Evolutionary conservation across 2,888 invertebrate genomes (phyloP).

Genomic region (Ormyrus rosae): DNA sequence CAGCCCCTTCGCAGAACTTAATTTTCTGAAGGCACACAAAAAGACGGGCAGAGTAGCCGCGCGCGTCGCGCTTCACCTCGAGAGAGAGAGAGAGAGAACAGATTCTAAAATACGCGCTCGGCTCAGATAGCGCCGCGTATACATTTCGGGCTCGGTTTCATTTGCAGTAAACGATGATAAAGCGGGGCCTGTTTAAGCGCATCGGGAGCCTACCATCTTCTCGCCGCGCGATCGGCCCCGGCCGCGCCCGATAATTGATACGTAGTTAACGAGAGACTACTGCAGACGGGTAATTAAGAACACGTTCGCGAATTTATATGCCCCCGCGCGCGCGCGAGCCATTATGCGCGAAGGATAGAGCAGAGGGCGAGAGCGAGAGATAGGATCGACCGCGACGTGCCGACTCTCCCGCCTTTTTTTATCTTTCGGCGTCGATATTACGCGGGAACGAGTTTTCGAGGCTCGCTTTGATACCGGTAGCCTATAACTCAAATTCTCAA

Average conservation of each 20-base stretch:
- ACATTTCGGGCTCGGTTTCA: conserved; percentile 54
- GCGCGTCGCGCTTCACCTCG: neutral
- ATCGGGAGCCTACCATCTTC: conserved; percentile 65
- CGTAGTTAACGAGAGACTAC: conserved; percentile 61
- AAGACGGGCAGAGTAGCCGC: conserved; percentile 15
- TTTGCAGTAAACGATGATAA: conserved; percentile 62
- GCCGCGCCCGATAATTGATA: conserved; percentile 66
- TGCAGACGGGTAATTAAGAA: conserved; percentile 42
- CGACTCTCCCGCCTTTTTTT: too few species aligned
- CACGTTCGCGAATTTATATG: conserved; percentile 38
- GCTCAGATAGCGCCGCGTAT: neutral
- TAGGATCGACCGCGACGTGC: too few species aligned
- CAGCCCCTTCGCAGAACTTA: conserved; percentile 9
- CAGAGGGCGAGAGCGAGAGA: too few species aligned
- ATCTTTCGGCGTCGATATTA: too few species aligned
- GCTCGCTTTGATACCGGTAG: too few species aligned
- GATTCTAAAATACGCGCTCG: conserved; percentile 23
- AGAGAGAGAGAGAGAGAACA: neutral
- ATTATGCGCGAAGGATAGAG: too few species aligned
- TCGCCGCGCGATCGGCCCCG: conserved; percentile 51
- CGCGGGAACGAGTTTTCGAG: too few species aligned
- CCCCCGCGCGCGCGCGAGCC: neutral
- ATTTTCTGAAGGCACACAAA: neutral
- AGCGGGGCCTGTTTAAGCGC: conserved; percentile 46
- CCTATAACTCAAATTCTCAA: too few species aligned